These are phyloP conservation scores for Mesocricetus auratus DNA, from an alignment of 2,113 vertebrate species.

Conservation along the genomic window DNA sequence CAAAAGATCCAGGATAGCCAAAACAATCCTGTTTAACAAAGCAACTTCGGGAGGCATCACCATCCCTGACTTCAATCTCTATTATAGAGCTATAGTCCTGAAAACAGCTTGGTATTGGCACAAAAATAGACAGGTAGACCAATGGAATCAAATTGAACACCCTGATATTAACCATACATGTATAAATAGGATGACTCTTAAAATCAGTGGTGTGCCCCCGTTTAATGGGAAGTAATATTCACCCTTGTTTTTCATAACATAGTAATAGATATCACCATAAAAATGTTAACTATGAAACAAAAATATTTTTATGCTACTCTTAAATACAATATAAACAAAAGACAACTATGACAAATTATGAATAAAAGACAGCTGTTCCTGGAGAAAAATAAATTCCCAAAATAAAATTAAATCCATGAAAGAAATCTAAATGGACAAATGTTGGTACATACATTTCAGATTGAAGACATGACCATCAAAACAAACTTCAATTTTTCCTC, in stretches of 20 bases:
- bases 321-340: constrained; percentile 18
- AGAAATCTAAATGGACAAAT: neutral
- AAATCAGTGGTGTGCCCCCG: neutral
- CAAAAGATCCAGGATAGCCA: too few species aligned
- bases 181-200: constrained; percentile 11
- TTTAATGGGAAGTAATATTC: neutral
- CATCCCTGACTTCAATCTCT: too few species aligned
- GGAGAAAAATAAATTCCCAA: neutral
- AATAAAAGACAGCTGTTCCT: neutral
- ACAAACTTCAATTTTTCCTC: neutral
- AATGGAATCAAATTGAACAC: too few species aligned
- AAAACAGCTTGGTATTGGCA: too few species aligned
- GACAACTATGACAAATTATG: neutral
- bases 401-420: neutral
- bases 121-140: too few species aligned
- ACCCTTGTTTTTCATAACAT: neutral
- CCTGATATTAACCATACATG: too few species aligned
- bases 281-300: neutral
- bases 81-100: too few species aligned
- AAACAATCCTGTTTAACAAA: too few species aligned
- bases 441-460: neutral
- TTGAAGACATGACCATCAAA: neutral
- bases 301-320: neutral
- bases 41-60: too few species aligned
- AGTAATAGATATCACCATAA: neutral